These are phyloP conservation scores for Bradysia coprophila DNA, from an alignment of 1,140 invertebrate species.

Conservation along the genomic window DNA sequence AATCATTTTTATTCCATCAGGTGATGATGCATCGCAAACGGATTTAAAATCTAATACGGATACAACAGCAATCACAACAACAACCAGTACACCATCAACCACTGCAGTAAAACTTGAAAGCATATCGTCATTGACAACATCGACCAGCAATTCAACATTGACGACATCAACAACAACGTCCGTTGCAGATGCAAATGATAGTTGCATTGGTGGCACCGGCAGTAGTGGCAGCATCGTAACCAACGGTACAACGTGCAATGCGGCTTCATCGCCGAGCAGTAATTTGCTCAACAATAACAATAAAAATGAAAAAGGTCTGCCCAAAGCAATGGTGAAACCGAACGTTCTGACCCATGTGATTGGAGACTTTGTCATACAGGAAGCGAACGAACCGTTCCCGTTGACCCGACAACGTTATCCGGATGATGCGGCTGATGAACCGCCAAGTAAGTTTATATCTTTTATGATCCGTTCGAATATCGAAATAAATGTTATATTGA, in stretches of 20 bases:
- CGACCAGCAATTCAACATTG: constrained; percentile 15
- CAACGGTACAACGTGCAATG: no score
- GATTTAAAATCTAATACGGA: no score
- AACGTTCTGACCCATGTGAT: constrained; percentile 93
- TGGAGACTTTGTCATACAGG: constrained; percentile 92
- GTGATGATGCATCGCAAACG: no score
- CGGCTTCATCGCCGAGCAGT: background rate
- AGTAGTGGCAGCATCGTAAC: constrained; percentile 18
- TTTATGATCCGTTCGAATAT: constrained; percentile 1
- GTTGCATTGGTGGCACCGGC: no score
- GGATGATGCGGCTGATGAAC: constrained; percentile 42
- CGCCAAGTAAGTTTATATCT: constrained; percentile 35
- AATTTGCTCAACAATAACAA: constrained; percentile 8
- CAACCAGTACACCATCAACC: constrained; percentile 2
- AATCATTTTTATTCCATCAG: no score
- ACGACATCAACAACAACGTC: constrained; percentile 6
- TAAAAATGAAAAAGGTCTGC: constrained; percentile 41
- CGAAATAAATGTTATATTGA: background rate
- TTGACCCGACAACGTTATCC: constrained; percentile 41
- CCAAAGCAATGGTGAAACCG: constrained; percentile 91
- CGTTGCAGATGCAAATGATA: constrained; percentile 10
- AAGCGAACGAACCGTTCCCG: constrained; percentile 76
- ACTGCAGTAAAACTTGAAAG: no score
- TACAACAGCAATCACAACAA: constrained; percentile 7
- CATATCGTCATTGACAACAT: constrained; percentile 16